A percentile compares a stretch with the other conserved stretches of the same genome.
Evolutionary conservation across 1,140 invertebrate genomes (phyloP).

Genomic region (Lamellibrachia luymesi): DNA sequence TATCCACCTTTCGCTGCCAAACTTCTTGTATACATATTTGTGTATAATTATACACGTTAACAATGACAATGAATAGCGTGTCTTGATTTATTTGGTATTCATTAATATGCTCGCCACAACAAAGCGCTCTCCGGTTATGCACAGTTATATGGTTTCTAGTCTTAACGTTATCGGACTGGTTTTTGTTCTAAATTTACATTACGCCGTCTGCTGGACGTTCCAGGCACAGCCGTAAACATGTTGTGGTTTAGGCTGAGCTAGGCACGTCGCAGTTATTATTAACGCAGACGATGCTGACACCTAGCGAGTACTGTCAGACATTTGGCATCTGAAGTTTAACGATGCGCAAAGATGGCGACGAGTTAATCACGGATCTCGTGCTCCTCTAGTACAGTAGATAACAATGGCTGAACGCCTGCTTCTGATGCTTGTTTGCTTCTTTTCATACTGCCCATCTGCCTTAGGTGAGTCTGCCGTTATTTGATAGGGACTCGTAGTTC

Average conservation of each 20-base stretch:
- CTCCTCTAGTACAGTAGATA: background rate
- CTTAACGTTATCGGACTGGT: too few relatives aligned
- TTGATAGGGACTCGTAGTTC: background rate
- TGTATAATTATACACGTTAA: too few relatives aligned
- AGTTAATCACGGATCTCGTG: background rate
- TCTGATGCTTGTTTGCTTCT: background rate
- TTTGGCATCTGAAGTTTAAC: background rate
- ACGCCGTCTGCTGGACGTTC: background rate
- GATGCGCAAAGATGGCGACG: slow-evolving; percentile 2
- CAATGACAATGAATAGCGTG: too few relatives aligned
- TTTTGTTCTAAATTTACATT: background rate
- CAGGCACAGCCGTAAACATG: background rate
- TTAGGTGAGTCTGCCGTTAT: background rate
- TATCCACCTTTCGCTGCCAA: too few relatives aligned
- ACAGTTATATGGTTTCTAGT: too few relatives aligned
- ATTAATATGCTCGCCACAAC: too few relatives aligned
- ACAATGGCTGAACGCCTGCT: slow-evolving; percentile 3
- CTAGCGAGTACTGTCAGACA: background rate
- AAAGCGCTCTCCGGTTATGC: too few relatives aligned
- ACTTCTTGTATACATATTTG: too few relatives aligned
- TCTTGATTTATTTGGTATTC: too few relatives aligned
- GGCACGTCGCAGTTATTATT: background rate
- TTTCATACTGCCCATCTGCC: background rate
- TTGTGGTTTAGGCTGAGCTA: background rate
- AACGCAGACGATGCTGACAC: background rate